Evolutionary conservation across 1,140 invertebrate species (phyloP).

Genomic region (Calliopsis andreniformis): DNA sequence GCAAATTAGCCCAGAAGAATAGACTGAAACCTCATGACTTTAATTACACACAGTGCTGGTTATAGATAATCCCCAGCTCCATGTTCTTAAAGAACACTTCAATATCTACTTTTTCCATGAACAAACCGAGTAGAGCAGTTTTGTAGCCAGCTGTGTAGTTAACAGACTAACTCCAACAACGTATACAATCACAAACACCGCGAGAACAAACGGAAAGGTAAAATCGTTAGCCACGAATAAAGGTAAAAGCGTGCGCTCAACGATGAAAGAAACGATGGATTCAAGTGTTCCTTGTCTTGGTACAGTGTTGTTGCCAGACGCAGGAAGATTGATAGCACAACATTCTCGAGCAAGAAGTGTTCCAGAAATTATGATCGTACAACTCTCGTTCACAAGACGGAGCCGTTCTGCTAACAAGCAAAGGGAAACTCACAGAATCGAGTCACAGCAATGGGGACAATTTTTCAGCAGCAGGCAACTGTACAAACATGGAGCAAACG

Average conservation of each 20-base stretch:
- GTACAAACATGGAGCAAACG: conserved; percentile 12
- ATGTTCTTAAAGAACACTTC: too few relatives aligned
- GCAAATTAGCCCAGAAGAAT: background rate
- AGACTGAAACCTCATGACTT: too few relatives aligned
- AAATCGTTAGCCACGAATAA: conserved; percentile 27
- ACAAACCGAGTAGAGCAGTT: conserved; percentile 15
- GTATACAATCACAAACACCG: conserved; percentile 11
- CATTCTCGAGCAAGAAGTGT: background rate
- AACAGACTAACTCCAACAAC: background rate
- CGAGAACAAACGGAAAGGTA: conserved; percentile 3
- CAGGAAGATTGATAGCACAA: conserved; percentile 41
- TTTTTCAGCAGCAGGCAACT: background rate
- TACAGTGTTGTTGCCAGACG: conserved; percentile 7
- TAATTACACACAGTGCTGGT: too few relatives aligned
- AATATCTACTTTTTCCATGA: background rate
- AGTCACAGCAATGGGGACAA: background rate
- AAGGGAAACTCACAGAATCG: background rate
- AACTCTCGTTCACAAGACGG: background rate
- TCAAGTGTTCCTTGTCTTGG: conserved; percentile 35
- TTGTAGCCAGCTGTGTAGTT: background rate
- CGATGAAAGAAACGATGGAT: conserved; percentile 14
- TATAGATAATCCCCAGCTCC: too few relatives aligned
- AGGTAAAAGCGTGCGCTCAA: background rate
- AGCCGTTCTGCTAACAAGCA: background rate
- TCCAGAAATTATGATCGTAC: conserved; percentile 29